Percentiles rank a stretch among this genome's conserved stretches.
phyloP scores from a whole-genome alignment of 2,113 vertebrate species.

The Daboia siamensis region DNA sequence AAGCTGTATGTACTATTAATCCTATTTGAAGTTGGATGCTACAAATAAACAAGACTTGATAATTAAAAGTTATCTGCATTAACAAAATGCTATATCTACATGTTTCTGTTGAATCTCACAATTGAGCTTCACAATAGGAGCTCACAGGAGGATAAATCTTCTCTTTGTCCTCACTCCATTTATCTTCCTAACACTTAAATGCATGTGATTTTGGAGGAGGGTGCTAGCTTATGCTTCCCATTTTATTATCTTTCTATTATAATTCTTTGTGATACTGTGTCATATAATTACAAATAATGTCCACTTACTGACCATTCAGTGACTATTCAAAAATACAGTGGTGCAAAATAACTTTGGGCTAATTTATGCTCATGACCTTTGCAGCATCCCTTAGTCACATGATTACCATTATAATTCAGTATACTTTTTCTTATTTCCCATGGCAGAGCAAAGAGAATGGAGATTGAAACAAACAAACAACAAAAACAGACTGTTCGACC shows the following conservation, averaged over 20 bases:
- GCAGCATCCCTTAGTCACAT: neutral
- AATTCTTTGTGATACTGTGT: neutral
- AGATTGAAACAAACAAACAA: neutral
- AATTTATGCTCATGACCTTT: neutral
- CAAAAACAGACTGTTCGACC: neutral
- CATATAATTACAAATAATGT: neutral
- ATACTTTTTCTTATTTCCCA: neutral
- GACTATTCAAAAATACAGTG: neutral
- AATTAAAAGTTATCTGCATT: neutral
- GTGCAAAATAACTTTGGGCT: neutral
- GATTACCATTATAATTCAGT: neutral
- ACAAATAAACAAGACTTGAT: neutral
- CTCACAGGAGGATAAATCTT: neutral
- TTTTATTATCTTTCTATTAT: neutral
- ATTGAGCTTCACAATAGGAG: neutral
- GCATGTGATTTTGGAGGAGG: neutral
- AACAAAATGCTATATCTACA: neutral
- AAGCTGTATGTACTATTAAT: constrained; percentile 82
- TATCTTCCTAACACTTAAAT: neutral
- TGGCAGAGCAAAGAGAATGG: neutral
- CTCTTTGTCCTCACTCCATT: neutral
- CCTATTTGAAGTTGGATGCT: neutral
- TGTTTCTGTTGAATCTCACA: neutral
- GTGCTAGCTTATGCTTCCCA: neutral
- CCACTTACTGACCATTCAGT: neutral